Percentiles rank a stretch among this genome's conserved stretches.
phyloP scores from a whole-genome alignment of 2,113 vertebrate genomes.

The Coturnix japonica region DNA sequence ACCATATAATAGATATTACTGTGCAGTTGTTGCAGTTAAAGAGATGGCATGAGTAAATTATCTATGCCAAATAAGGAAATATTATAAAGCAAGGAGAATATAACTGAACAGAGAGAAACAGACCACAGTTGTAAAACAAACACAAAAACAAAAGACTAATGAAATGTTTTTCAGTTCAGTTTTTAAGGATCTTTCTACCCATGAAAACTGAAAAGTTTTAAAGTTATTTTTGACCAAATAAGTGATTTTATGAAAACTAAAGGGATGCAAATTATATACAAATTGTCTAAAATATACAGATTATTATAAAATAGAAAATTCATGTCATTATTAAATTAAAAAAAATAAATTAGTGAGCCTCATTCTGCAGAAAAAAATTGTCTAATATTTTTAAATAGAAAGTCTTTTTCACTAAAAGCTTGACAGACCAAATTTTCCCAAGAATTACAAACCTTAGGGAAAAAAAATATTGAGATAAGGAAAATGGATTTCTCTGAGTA shows the following conservation, averaged over 20 bases:
- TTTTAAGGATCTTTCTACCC: slow-evolving; percentile 8
- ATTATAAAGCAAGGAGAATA: neutral
- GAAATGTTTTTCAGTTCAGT: slow-evolving; percentile 16
- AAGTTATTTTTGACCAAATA: slow-evolving; percentile 32
- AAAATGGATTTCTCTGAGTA: neutral
- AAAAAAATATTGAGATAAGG: neutral
- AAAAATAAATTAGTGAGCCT: neutral
- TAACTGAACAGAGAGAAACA: neutral
- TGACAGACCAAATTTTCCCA: slow-evolving; percentile 19
- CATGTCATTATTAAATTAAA: neutral
- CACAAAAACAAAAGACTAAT: neutral
- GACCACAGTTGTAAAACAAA: neutral
- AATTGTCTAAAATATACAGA: neutral
- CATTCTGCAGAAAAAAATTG: neutral
- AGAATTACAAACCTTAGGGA: neutral
- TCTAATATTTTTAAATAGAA: neutral
- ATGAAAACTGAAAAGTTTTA: slow-evolving; percentile 22
- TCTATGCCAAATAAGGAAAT: neutral
- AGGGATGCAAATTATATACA: slow-evolving; percentile 22
- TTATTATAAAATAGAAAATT: slow-evolving; percentile 19
- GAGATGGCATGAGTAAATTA: neutral
- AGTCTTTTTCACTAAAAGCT: neutral
- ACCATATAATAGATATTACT: neutral
- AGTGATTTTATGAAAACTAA: slow-evolving; percentile 49
- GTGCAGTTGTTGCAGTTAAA: neutral